These are phyloP conservation scores for Yoshiicerus persimilis DNA, from an alignment of 1,140 invertebrate genomes.

Conservation along the genomic window DNA sequence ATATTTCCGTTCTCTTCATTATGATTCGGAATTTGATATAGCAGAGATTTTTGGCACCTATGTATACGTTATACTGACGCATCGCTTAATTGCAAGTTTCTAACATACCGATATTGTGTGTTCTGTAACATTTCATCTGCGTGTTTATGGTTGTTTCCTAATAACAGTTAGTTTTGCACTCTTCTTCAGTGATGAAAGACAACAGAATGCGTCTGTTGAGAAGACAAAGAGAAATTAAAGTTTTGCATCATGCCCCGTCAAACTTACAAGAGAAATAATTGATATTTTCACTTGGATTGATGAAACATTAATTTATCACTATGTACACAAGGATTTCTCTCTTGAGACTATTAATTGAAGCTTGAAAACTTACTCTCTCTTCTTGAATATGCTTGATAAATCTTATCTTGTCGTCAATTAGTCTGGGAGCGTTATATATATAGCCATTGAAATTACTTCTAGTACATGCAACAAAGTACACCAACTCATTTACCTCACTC, in stretches of 20 bases:
- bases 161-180: not conserved
- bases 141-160: not conserved
- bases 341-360: not conserved
- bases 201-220: not conserved
- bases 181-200: not conserved
- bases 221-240: slow-evolving; percentile 21
- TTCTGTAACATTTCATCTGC: too few species aligned
- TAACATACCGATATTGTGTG: not conserved
- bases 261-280: slow-evolving; percentile 43
- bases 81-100: too few species aligned
- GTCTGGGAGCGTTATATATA: not conserved
- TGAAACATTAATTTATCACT: slow-evolving; percentile 48
- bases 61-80: too few species aligned
- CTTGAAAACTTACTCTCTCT: not conserved
- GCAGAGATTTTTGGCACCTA: too few species aligned
- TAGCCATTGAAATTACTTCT: not conserved
- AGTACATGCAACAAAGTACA: not conserved
- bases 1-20: too few species aligned
- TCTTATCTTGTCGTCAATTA: not conserved
- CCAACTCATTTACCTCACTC: not conserved
- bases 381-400: not conserved
- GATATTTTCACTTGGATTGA: slow-evolving; percentile 49
- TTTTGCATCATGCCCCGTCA: slow-evolving; percentile 37
- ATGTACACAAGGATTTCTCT: not conserved
- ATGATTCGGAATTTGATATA: too few species aligned